phyloP scores from a whole-genome alignment of 1,140 invertebrate species.

The Drosophila fuyamai region DNA sequence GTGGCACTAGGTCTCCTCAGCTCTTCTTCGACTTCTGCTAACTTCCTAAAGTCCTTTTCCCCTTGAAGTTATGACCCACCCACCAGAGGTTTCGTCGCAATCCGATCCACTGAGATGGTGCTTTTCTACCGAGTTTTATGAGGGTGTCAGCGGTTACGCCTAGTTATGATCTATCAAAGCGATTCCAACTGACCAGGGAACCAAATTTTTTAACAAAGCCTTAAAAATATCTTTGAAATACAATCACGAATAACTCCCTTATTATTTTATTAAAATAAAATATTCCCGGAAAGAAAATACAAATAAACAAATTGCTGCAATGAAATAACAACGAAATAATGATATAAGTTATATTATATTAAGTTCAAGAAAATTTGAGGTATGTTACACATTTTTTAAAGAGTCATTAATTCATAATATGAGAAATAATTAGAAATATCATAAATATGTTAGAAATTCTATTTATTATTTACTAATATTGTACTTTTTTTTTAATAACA shows the following conservation, averaged over 20 bases:
- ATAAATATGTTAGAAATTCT: too few relatives aligned
- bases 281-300: too few relatives aligned
- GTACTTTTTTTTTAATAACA: too few relatives aligned
- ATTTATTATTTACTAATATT: too few relatives aligned
- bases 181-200: constrained; percentile 36
- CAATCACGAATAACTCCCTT: not conserved
- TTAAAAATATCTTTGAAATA: not conserved
- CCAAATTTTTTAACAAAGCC: not conserved
- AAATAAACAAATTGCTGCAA: too few relatives aligned
- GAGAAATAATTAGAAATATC: too few relatives aligned
- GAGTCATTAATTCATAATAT: too few relatives aligned
- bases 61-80: constrained; percentile 30
- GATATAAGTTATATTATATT: too few relatives aligned
- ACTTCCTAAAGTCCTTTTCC: not conserved
- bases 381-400: too few relatives aligned
- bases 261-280: too few relatives aligned
- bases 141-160: constrained; percentile 61
- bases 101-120: constrained; percentile 8
- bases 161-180: constrained; percentile 78
- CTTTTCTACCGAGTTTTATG: constrained; percentile 44
- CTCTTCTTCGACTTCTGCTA: not conserved
- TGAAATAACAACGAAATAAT: too few relatives aligned
- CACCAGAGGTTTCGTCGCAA: constrained; percentile 23
- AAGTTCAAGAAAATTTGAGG: too few relatives aligned
- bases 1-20: constrained; percentile 3